Percentiles rank a stretch among this genome's conserved stretches.
Conservation (phyloP, 2,797 vertebrate species). For the Delichon dasypus region DNA sequence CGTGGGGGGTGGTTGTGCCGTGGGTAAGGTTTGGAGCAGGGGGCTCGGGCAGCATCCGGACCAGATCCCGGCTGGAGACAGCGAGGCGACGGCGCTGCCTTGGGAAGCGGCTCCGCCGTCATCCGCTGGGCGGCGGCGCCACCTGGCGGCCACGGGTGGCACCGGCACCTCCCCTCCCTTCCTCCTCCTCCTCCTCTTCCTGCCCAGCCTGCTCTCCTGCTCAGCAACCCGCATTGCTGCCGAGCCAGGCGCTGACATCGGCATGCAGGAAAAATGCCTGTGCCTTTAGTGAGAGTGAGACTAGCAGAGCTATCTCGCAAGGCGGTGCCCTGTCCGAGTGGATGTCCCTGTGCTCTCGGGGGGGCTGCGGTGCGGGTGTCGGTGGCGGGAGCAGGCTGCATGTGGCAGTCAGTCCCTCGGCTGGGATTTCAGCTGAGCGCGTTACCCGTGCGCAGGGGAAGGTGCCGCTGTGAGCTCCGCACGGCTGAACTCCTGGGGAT, state of each 20-base stretch:
- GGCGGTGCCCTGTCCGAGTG: fast-evolving
- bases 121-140: slow-evolving; percentile 23
- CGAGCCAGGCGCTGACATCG: background rate
- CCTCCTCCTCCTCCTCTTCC: too few species aligned
- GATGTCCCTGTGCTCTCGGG: fast-evolving
- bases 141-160: background rate
- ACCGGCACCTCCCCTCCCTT: fast-evolving
- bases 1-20: fast-evolving
- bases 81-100: background rate
- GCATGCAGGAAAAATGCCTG: background rate
- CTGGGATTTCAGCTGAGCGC: background rate
- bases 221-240: background rate
- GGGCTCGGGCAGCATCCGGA: background rate
- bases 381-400: background rate
- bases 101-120: background rate
- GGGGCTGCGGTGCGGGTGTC: background rate
- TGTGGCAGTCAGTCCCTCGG: fast-evolving
- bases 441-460: background rate
- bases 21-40: background rate
- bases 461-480: background rate
- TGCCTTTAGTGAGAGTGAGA: background rate
- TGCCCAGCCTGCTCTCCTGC: background rate
- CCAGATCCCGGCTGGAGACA: fast-evolving
- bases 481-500: background rate
- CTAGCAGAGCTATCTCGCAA: background rate